Base-by-base conservation (phyloP, 2,888 invertebrate genomes). In the Nomada flava region DNA sequence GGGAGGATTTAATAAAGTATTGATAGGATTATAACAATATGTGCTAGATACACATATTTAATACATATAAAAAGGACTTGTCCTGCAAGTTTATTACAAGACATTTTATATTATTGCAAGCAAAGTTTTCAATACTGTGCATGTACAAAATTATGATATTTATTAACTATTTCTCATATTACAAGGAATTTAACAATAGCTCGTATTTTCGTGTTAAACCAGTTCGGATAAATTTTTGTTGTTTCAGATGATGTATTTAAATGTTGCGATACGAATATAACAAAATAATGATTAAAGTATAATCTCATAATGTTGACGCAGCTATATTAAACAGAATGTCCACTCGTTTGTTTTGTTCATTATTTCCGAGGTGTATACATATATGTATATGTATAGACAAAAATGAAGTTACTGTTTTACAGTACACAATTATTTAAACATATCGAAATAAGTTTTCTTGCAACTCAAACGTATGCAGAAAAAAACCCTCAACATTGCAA, bases 151-250 rank as follows among this genome's bases (percentile, higher is more conserved):
- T 78, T 78, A 75, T 71, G 23, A 65, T 67, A 60, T 78, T 82
- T 83, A 83, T 82, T 82, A 74, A 82, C 68, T 78, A 71, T 64
- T 74, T 44, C 2, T 68, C 70, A 71, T 55, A 72, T 76, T 81
- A 82, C 76, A 82, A 82, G 76, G 69, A 82, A 82, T 76, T 69
- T 82, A 82, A 82, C 82, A 82, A 71, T 72, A 82, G 60, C 52
- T 72, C 44, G 57, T 68, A 80, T 18, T 26, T 82, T 26, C 9
- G 0, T 36, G 36, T 70, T 62, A 67, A 60, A 76, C 20, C 23
- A 42, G 13, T 50, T 64, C 20, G 68, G 64, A 55, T 73, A 60
- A 73, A 71, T 68, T 70, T 73, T 42, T 50, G 60, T 73, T 64
- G 57, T 44, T 77, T 71, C 29, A 13, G 44, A 18, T 68, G 47